A percentile compares a stretch with the other conserved stretches of the same genome.
Evolutionary conservation across 1,140 invertebrate genomes (phyloP).

Genomic region (Ruditapes philippinarum): DNA sequence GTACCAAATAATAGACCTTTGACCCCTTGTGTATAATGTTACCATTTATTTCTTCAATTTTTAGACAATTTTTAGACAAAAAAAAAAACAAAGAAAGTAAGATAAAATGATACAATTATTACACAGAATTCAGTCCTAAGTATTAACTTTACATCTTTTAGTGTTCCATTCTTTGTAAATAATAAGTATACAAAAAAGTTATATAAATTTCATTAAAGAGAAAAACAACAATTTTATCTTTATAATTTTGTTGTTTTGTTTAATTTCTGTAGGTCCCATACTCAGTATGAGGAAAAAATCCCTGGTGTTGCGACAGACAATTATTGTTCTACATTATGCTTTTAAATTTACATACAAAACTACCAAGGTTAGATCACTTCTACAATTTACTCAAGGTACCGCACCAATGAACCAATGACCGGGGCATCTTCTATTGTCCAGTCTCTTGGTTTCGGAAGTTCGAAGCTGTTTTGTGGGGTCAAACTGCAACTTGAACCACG

Average conservation of each 20-base stretch:
- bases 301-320: too few species aligned
- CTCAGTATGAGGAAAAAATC: not conserved
- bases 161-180: not conserved
- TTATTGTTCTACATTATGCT: not conserved
- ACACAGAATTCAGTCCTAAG: too few species aligned
- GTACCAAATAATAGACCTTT: too few species aligned
- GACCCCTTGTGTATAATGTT: too few species aligned
- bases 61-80: too few species aligned
- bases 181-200: not conserved
- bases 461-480: constrained; percentile 38
- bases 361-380: constrained; percentile 5
- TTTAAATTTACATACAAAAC: constrained; percentile 17
- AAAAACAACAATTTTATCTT: not conserved
- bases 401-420: constrained; percentile 47
- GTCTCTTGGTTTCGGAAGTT: constrained; percentile 47
- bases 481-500: not conserved
- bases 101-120: too few species aligned
- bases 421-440: constrained; percentile 57
- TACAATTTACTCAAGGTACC: constrained; percentile 35
- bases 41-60: too few species aligned
- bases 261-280: not conserved
- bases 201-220: not conserved
- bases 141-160: too few species aligned
- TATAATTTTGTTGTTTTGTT: not conserved
- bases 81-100: too few species aligned